Percentiles rank a stretch among this genome's conserved stretches.
Evolutionary conservation across 2,113 vertebrate species (phyloP).

Genomic region (Formicarius rufipectus): DNA sequence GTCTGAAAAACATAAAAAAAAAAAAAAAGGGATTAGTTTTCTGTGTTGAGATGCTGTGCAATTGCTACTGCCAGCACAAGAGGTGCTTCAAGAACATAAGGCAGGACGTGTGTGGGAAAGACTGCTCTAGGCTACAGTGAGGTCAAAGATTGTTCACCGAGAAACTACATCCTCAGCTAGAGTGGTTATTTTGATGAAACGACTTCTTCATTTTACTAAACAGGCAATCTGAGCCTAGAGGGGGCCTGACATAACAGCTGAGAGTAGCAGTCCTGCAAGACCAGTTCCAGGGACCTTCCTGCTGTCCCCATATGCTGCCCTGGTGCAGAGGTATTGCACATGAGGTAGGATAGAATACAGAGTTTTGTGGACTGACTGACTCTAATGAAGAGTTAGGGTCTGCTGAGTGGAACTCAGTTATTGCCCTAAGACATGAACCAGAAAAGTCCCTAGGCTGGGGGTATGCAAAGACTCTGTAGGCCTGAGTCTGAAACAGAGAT

Average conservation of each 20-base stretch:
- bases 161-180: neutral
- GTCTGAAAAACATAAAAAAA: neutral
- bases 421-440: neutral
- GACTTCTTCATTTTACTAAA: neutral
- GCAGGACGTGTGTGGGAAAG: neutral
- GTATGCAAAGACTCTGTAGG: neutral
- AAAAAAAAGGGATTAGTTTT: neutral
- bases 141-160: neutral
- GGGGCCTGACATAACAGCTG: neutral
- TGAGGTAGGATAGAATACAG: neutral
- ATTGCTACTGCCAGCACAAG: neutral
- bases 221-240: neutral
- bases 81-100: neutral
- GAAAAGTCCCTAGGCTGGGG: neutral
- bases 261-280: neutral
- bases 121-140: neutral
- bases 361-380: neutral
- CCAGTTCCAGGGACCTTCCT: neutral
- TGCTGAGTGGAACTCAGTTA: neutral
- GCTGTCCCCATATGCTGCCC: rapidly evolving
- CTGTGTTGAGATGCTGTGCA: neutral
- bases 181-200: neutral
- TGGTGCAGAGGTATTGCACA: neutral
- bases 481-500: neutral
- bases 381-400: neutral